Percentiles rank a stretch among this genome's conserved stretches.
Conservation (phyloP, 1,140 invertebrate species). For the Ephestia elutella region DNA sequence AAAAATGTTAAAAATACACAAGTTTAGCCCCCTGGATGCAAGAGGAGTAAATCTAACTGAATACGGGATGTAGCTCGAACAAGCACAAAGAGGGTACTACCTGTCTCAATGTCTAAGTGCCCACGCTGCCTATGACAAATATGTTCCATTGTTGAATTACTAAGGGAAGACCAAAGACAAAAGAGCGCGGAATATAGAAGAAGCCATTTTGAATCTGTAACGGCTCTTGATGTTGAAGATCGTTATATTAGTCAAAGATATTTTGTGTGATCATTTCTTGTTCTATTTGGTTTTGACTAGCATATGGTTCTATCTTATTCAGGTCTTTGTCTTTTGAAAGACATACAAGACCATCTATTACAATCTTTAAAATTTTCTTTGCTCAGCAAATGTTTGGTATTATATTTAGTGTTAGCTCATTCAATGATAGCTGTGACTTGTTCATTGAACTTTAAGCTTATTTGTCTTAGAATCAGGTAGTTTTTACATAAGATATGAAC, state of each 20-base stretch:
- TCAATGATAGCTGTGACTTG: too few species aligned
- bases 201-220: conserved; percentile 12
- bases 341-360: too few species aligned
- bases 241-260: not conserved
- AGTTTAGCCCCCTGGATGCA: not conserved
- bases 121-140: conserved; percentile 48
- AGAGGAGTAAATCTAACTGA: conserved; percentile 11
- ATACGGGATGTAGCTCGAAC: conserved; percentile 51
- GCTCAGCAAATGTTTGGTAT: too few species aligned
- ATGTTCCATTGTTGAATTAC: conserved; percentile 49
- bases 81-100: conserved; percentile 39
- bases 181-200: conserved; percentile 36
- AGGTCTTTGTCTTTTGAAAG: too few species aligned
- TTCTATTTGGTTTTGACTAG: not conserved
- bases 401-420: too few species aligned
- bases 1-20: not conserved
- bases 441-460: too few species aligned
- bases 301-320: too few species aligned
- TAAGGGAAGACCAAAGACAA: conserved; percentile 36
- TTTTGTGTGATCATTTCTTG: not conserved
- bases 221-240: not conserved
- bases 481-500: too few species aligned
- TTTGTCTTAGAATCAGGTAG: too few species aligned
- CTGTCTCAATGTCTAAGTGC: conserved; percentile 52
- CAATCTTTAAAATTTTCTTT: too few species aligned